These are phyloP conservation scores for Crenichthys baileyi DNA, from an alignment of 2,797 vertebrate species.

Conservation along the genomic window DNA sequence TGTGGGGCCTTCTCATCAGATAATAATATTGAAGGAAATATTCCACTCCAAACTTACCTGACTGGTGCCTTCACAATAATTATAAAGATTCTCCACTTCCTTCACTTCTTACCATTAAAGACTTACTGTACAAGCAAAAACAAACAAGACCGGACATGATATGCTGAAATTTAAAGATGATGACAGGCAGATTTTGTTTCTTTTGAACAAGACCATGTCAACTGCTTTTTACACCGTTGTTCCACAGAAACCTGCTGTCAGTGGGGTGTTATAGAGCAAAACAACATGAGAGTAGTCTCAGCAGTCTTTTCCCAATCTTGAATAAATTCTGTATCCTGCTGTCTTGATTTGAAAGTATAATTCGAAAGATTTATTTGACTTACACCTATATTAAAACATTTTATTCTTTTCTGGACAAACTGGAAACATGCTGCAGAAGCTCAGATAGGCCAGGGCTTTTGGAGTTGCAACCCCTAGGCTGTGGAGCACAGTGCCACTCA, in stretches of 20 bases:
- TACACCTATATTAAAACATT: too few species aligned
- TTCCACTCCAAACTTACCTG: neutral
- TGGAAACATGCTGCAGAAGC: too few species aligned
- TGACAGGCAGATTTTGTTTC: neutral
- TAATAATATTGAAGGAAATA: conserved; percentile 40
- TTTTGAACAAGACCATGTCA: neutral
- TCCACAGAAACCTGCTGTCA: conserved; percentile 64
- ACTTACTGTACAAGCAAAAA: conserved; percentile 1
- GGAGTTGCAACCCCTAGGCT: too few species aligned
- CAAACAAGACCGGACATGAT: neutral
- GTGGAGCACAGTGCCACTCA: too few species aligned
- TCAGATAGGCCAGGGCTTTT: too few species aligned
- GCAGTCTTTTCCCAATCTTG: neutral
- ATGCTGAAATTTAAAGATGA: neutral
- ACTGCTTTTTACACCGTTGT: conserved; percentile 56
- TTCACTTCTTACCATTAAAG: neutral
- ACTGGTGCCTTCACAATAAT: neutral
- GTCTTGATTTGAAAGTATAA: neutral
- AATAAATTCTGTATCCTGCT: neutral
- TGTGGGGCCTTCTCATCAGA: conserved; percentile 65
- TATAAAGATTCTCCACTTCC: neutral
- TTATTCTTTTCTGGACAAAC: too few species aligned
- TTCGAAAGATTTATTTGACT: too few species aligned
- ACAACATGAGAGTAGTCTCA: neutral
- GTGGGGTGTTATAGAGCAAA: neutral